Conservation (phyloP, 2,797 vertebrate genomes). For the Melanotaenia pygmaea region DNA sequence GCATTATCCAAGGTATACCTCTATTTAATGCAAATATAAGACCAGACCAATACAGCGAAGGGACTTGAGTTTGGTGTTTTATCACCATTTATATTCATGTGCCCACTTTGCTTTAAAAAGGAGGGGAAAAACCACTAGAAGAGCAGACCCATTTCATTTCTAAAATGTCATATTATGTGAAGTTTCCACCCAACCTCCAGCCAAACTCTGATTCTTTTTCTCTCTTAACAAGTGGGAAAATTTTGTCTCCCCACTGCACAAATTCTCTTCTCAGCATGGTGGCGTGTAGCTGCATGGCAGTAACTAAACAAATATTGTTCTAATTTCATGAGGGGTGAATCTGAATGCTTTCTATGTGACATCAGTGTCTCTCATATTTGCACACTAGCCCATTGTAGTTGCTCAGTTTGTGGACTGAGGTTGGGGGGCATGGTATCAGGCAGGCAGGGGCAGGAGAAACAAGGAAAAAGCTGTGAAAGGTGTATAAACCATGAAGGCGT, state of each 20-base stretch:
- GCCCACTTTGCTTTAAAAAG: not conserved
- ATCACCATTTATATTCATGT: not conserved
- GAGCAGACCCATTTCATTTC: conserved; percentile 23
- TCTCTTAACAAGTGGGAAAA: conserved; percentile 42
- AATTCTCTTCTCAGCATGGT: conserved; percentile 66
- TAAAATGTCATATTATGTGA: conserved; percentile 43
- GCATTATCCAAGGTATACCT: not conserved
- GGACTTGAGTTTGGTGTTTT: not conserved
- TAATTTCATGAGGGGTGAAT: conserved; percentile 79
- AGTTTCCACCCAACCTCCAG: conserved; percentile 47
- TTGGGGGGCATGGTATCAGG: conserved; percentile 47
- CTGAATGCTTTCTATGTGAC: conserved; percentile 83
- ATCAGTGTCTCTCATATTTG: conserved; percentile 74
- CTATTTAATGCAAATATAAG: not conserved
- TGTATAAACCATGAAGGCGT: conserved; percentile 10
- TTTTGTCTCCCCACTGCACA: conserved; percentile 39
- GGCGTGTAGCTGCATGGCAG: conserved; percentile 49
- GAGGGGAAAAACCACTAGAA: not conserved
- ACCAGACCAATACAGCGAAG: too few species aligned
- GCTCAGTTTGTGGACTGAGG: conserved; percentile 47
- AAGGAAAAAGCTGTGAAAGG: conserved; percentile 30
- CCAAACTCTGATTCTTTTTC: conserved; percentile 33
- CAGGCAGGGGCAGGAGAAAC: conserved; percentile 15
- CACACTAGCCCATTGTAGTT: conserved; percentile 83
- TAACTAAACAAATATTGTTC: conserved; percentile 86